A percentile compares a stretch with the other conserved stretches of the same genome.
Evolutionary conservation across 92 coral and sea anemone species (phyloP).

Genomic region (Zoanthus gigantus): DNA sequence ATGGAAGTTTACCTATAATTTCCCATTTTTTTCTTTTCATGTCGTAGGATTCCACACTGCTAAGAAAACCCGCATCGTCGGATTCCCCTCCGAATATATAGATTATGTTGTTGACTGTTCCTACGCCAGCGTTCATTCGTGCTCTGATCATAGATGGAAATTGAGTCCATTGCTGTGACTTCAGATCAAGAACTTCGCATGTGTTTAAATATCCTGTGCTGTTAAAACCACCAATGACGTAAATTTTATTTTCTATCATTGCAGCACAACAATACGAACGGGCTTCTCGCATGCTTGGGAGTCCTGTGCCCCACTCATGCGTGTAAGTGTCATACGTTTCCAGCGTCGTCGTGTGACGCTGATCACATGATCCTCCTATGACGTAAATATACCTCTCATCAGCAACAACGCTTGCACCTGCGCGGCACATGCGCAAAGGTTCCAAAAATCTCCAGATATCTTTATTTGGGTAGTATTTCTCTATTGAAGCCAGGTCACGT

Average conservation of each 20-base stretch:
- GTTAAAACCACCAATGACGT: conserved; percentile 67
- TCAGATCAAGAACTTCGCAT: conserved; percentile 60
- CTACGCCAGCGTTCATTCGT: conserved; percentile 63
- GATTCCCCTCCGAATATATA: conserved; percentile 71
- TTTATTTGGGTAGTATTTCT: conserved; percentile 41
- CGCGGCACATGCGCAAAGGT: conserved; percentile 58
- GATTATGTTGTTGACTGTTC: conserved; percentile 39
- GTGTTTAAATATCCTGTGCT: conserved; percentile 40
- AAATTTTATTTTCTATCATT: conserved; percentile 43
- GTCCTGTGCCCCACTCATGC: conserved; percentile 20
- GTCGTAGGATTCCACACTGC: conserved; percentile 60
- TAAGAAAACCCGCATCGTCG: conserved; percentile 32
- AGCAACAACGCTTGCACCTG: conserved; percentile 61
- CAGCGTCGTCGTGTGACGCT: conserved; percentile 13
- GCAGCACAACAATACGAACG: conserved; percentile 70
- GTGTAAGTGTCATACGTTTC: conserved; percentile 25
- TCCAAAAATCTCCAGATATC: conserved; percentile 55
- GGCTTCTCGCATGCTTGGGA: conserved; percentile 47
- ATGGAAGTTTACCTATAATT: conserved; percentile 43
- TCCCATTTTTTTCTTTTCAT: conserved; percentile 42
- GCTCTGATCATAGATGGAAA: conserved; percentile 57
- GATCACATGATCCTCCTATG: conserved; percentile 58
- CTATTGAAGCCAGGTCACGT: conserved; percentile 65
- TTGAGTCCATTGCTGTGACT: conserved; percentile 38
- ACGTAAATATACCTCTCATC: conserved; percentile 51